These are phyloP conservation scores for Bothrops jararaca DNA, from an alignment of 2,113 vertebrate species.

Conservation along the genomic window DNA sequence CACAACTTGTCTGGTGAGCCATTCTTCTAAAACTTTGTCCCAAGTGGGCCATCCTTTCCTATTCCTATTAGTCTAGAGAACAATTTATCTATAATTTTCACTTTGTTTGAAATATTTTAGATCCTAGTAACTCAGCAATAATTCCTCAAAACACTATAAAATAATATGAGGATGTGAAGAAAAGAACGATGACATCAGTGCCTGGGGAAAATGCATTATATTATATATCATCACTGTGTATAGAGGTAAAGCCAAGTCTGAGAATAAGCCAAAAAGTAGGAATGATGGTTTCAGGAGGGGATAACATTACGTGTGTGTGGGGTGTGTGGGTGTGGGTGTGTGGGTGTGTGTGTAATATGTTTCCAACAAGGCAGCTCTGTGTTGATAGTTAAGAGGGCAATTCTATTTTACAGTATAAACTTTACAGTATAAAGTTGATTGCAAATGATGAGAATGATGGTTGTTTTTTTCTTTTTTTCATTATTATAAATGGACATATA, in stretches of 20 bases:
- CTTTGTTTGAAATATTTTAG: slow-evolving; percentile 7
- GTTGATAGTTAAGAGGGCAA: background rate
- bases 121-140: background rate
- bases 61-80: background rate
- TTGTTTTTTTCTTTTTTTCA: background rate
- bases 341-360: background rate
- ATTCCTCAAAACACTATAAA: background rate
- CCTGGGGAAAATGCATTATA: background rate
- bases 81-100: background rate
- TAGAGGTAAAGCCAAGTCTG: background rate
- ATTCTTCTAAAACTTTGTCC: background rate
- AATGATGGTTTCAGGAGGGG: slow-evolving; percentile 10
- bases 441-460: background rate
- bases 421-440: slow-evolving; percentile 33
- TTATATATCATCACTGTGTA: slow-evolving; percentile 17
- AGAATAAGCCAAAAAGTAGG: background rate
- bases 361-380: slow-evolving; percentile 22
- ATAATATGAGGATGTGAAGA: slow-evolving; percentile 8
- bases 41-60: background rate
- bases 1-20: background rate
- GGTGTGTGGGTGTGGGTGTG: too few species aligned
- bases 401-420: slow-evolving; percentile 28
- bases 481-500: background rate
- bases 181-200: background rate
- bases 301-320: slow-evolving; percentile 8